Evolutionary conservation across 1,140 invertebrate species (phyloP), one percentile per base, ranked within the genome.

Genomic region (Aphaenogaster floridana): DNA sequence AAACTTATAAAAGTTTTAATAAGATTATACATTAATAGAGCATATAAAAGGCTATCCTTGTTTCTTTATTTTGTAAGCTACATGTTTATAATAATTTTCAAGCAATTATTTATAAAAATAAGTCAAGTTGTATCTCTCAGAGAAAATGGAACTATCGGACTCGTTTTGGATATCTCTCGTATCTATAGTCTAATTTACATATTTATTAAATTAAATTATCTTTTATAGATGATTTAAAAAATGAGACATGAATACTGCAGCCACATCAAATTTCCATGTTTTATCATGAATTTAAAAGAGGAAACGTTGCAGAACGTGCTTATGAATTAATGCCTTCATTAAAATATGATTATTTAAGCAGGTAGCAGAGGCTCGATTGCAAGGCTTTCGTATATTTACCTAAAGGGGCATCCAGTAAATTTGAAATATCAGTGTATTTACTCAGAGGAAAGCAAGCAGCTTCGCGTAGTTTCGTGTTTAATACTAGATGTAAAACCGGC

Each of bases 271-370:
- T 52, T 80, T 57, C n/a, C 48, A 61, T 48, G 21, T 42, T 34
- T 54, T n/a, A 69, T 42, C 36, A 69, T 68, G 17, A 57, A 80
- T 80, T 69, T 69, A 48, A 28, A 57, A 69, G 64, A 48, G n/a
- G 48, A 68, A 68, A 68, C 13, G n/a, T 42, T 52, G 15, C 77
- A 15, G n/a, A 68, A 39, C 34, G n/a, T 69, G 63, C 48, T 45
- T 54, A 69, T 80, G 34, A 48, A 83, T 83, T 66, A 79, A n/a
- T 52, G 45, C 42, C 39, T 45, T 13, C 28, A 7, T 39, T 15
- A 57, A 74, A 80, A 83, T 42, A 83, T 59, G 68, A 59, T 71
- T 71, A 71, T 81, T 81, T 71, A 45, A 57, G 36, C 64, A 42
- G 39, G 21, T 81, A 72, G 79, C 64, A 17, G 3, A n/a, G 39